Percentiles rank a stretch among this genome's conserved stretches.
Evolutionary conservation across 2,113 vertebrate species (phyloP).

Genomic region (cattle (Bos taurus)): ARS-UCD2.0 NC_037347.1:27224501-27225000

Average conservation of each 20-base stretch:
- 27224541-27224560: not conserved
- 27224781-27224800: not conserved
- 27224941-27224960: not conserved
- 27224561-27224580: not conserved
- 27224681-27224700: too few relatives aligned
- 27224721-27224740: not conserved
- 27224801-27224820: not conserved
- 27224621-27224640: not conserved
- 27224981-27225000: not conserved
- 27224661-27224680: not conserved
- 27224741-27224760: not conserved
- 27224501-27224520: not conserved
- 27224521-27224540: not conserved
- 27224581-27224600: not conserved
- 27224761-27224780: not conserved
- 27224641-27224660: not conserved
- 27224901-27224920: not conserved
- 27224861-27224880: not conserved
- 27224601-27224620: not conserved
- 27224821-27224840: not conserved
- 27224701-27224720: too few relatives aligned
- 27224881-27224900: not conserved
- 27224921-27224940: not conserved
- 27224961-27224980: not conserved
- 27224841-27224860: not conserved